phyloP scores from a whole-genome alignment of 2,888 invertebrate genomes.

The Hypsopygia costalis region DNA sequence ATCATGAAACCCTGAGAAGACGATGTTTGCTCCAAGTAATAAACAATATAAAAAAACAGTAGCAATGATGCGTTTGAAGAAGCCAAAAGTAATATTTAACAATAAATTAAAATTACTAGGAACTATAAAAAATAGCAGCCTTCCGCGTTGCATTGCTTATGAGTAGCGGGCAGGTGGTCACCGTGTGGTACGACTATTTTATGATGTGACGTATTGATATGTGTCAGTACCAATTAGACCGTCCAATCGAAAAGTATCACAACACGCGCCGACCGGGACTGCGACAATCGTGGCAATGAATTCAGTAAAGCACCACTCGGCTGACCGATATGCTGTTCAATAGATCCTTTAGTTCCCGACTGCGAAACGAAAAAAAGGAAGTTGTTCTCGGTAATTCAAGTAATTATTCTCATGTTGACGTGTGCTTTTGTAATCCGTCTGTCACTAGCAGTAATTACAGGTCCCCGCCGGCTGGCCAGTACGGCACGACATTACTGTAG shows the following conservation, averaged over 20 bases:
- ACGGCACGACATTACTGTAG: neutral
- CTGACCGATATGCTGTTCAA: conserved; percentile 53
- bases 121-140: neutral
- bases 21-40: no score
- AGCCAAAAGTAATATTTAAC: no score
- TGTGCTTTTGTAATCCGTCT: conserved; percentile 8
- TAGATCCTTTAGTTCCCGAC: conserved; percentile 75
- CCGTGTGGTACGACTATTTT: conserved; percentile 19
- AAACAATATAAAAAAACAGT: no score
- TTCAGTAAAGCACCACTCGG: conserved; percentile 17
- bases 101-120: no score
- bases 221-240: conserved; percentile 53
- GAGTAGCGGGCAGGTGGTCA: conserved; percentile 20
- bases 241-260: conserved; percentile 41
- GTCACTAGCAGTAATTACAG: neutral
- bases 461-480: neutral
- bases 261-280: conserved; percentile 23
- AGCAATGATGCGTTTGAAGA: neutral
- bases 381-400: conserved; percentile 84
- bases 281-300: conserved; percentile 44
- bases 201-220: conserved; percentile 30
- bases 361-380: conserved; percentile 85
- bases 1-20: no score
- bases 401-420: conserved; percentile 1
- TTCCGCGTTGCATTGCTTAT: conserved; percentile 28